A percentile compares a stretch with the other conserved stretches of the same genome.
Evolutionary conservation across 2,113 vertebrate genomes (phyloP).

Genomic region (Oceanites oceanicus): DNA sequence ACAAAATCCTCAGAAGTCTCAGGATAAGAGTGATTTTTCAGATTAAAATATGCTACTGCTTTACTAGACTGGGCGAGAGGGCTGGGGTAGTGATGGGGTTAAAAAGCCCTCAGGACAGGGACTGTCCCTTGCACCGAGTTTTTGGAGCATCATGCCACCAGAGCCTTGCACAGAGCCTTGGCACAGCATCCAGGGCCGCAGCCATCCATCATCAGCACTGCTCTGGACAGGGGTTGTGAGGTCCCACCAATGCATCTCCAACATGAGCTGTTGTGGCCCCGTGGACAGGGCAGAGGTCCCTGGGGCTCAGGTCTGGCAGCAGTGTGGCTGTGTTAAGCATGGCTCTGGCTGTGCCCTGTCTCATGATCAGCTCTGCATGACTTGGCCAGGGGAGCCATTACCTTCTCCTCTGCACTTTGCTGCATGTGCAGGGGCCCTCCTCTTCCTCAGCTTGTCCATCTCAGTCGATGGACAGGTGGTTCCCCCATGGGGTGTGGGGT

Average conservation of each 20-base stretch:
- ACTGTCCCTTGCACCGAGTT: background rate
- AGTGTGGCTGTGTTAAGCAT: background rate
- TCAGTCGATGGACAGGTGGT: background rate
- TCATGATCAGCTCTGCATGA: background rate
- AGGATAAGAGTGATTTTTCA: background rate
- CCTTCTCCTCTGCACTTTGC: background rate
- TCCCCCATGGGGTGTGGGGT: background rate
- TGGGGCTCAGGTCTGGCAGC: background rate
- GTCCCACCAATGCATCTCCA: background rate
- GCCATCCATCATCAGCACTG: background rate
- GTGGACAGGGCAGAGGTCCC: background rate
- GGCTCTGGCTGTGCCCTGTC: background rate
- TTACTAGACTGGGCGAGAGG: background rate
- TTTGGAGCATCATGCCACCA: background rate
- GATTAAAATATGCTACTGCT: background rate
- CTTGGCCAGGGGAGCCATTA: background rate
- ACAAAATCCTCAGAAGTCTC: background rate
- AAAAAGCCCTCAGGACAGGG: background rate
- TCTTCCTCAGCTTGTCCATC: background rate
- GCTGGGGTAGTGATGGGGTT: background rate
- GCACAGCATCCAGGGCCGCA: background rate
- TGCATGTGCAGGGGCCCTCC: background rate
- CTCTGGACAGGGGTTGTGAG: background rate
- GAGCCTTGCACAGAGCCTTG: background rate
- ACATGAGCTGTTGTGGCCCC: fast-evolving